These are phyloP conservation scores for Coelinius sp. DNA, from an alignment of 2,888 invertebrate species.

Conservation along the genomic window DNA sequence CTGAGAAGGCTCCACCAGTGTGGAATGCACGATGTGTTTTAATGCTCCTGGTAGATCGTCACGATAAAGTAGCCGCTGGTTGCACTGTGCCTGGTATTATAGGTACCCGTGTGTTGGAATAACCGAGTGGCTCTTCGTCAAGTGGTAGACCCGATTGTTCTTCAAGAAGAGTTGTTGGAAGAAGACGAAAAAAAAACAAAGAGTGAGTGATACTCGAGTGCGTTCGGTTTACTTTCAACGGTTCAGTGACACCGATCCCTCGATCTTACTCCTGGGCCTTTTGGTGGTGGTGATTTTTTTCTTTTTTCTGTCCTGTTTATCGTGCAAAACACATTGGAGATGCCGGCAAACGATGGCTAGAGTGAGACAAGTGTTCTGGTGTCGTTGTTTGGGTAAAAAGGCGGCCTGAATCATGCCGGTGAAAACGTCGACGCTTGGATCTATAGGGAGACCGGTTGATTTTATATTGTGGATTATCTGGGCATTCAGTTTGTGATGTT, in stretches of 20 bases:
- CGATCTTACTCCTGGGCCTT: background rate
- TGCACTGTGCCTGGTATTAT: slow-evolving; percentile 23
- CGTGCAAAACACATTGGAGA: background rate
- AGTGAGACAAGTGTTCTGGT: slow-evolving; percentile 32
- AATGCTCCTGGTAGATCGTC: slow-evolving; percentile 48
- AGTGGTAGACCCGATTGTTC: slow-evolving; percentile 27
- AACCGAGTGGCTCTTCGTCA: slow-evolving; percentile 24
- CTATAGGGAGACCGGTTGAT: slow-evolving; percentile 20
- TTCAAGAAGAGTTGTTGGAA: background rate
- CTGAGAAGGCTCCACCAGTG: slow-evolving; percentile 41
- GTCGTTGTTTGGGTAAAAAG: slow-evolving; percentile 17
- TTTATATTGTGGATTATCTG: slow-evolving; percentile 31
- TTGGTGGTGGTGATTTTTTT: background rate
- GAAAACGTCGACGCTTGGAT: slow-evolving; percentile 23
- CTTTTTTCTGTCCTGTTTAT: slow-evolving; percentile 7
- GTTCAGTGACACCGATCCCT: slow-evolving; percentile 38
- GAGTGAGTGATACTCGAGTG: slow-evolving; percentile 35
- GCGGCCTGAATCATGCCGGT: background rate
- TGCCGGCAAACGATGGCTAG: slow-evolving; percentile 18
- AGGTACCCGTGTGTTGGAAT: slow-evolving; percentile 3
- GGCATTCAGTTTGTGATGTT: background rate
- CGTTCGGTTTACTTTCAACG: slow-evolving; percentile 38
- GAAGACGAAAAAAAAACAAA: background rate
- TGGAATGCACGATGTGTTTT: slow-evolving; percentile 53
- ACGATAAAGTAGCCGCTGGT: slow-evolving; percentile 39